Evolutionary conservation across 2,888 invertebrate genomes (phyloP).

Genomic region (Dasysyrphus tricinctus): DNA sequence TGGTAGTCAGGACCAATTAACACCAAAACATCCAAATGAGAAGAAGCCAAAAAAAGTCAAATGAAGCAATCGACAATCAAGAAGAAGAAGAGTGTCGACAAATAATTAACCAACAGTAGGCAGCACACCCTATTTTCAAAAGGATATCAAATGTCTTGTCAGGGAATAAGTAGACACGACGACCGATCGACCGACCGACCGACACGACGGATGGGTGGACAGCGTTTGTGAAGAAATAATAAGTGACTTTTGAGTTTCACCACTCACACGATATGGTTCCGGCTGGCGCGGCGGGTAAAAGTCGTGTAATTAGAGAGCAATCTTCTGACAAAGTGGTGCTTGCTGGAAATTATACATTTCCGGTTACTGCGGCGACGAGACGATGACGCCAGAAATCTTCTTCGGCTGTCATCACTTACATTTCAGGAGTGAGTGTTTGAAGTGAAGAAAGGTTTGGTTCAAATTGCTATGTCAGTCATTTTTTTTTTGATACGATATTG

Average conservation of each 20-base stretch:
- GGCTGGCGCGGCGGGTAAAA: slow-evolving; percentile 10
- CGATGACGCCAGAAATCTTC: slow-evolving; percentile 59
- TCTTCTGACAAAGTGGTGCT: slow-evolving; percentile 33
- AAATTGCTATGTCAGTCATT: background rate
- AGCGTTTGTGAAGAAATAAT: slow-evolving; percentile 49
- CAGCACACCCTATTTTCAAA: slow-evolving; percentile 43
- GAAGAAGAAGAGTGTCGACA: slow-evolving; percentile 44
- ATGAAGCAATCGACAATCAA: slow-evolving; percentile 65
- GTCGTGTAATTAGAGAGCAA: slow-evolving; percentile 53
- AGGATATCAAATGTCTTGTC: slow-evolving; percentile 60
- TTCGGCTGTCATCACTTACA: slow-evolving; percentile 44
- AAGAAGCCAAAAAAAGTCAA: slow-evolving; percentile 71
- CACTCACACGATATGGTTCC: slow-evolving; percentile 4
- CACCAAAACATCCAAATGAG: slow-evolving; percentile 66
- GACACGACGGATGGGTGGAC: slow-evolving; percentile 32
- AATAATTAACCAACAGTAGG: slow-evolving; percentile 66
- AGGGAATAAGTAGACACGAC: slow-evolving; percentile 6
- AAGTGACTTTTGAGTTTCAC: slow-evolving; percentile 27
- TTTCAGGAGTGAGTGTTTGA: background rate
- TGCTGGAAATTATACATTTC: slow-evolving; percentile 62
- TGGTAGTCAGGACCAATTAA: slow-evolving; percentile 73
- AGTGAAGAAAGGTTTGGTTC: slow-evolving; percentile 12
- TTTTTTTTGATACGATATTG: background rate
- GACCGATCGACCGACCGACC: background rate
- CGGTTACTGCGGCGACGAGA: slow-evolving; percentile 33